Percentiles rank a stretch among this genome's conserved stretches.
Evolutionary conservation across 2,113 vertebrate genomes (phyloP).

Genomic region (Columba janthina): DNA sequence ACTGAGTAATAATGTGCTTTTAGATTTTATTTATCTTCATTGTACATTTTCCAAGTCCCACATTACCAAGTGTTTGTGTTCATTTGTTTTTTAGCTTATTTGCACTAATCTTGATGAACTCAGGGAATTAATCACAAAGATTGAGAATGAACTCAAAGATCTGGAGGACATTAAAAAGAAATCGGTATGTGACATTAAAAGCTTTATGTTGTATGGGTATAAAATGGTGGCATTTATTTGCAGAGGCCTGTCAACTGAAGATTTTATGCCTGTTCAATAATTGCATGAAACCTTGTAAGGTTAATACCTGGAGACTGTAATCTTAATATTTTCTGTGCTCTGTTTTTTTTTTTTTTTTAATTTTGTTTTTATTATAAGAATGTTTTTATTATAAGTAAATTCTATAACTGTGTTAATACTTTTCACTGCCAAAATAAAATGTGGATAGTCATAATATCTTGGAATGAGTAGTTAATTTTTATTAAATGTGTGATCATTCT

Average conservation of each 20-base stretch:
- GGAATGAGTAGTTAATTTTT: neutral
- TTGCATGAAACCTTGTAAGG: neutral
- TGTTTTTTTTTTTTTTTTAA: no score
- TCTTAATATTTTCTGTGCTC: conserved; percentile 41
- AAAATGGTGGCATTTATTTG: conserved; percentile 62
- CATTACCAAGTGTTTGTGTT: conserved; percentile 75
- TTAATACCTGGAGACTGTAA: neutral
- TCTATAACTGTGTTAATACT: neutral
- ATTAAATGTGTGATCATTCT: neutral
- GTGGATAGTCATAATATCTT: neutral
- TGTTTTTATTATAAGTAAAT: conserved; percentile 9
- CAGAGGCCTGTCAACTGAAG: conserved; percentile 34
- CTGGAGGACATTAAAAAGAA: conserved; percentile 95
- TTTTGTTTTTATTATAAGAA: no score
- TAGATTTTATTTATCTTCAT: conserved; percentile 64
- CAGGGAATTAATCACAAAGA: conserved; percentile 94
- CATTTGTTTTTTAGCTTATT: conserved; percentile 87
- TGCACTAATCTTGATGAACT: conserved; percentile 96
- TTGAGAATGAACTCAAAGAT: conserved; percentile 93
- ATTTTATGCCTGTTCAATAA: conserved; percentile 32
- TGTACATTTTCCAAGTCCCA: conserved; percentile 71
- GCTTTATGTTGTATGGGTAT: conserved; percentile 65
- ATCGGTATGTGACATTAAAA: conserved; percentile 86
- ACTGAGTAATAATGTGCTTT: conserved; percentile 39
- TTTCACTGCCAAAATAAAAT: neutral